Conservation (phyloP, 1,140 invertebrate species). For the Aphaenogaster floridana region DNA sequence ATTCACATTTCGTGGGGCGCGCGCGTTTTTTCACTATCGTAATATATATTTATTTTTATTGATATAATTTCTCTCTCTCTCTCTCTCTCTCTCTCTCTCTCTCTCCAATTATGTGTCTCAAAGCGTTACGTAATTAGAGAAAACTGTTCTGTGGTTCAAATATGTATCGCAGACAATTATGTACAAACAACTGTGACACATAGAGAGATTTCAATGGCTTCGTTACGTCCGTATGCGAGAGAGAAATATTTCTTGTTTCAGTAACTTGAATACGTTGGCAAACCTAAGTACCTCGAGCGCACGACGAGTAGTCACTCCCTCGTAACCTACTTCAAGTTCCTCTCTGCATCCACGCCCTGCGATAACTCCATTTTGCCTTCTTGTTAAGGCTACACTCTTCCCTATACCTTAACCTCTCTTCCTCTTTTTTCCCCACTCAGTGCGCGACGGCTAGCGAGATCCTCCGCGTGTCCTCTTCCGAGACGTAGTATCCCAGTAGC, state of each 20-base stretch:
- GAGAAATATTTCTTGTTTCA: constrained; percentile 58
- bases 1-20: not conserved
- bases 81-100: not conserved
- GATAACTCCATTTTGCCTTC: constrained; percentile 40
- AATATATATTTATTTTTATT: not conserved
- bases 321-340: constrained; percentile 47
- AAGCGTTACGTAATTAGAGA: constrained; percentile 3
- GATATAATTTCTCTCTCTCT: not conserved
- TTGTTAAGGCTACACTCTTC: constrained; percentile 38
- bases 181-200: not conserved
- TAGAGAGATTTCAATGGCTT: constrained; percentile 42
- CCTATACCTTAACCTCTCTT: constrained; percentile 7
- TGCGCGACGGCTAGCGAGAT: constrained; percentile 9
- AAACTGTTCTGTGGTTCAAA: not conserved
- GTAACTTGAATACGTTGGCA: constrained; percentile 40
- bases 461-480: constrained; percentile 40
- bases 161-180: not conserved
- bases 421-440: constrained; percentile 7
- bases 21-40: too few relatives aligned
- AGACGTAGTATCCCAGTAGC: constrained; percentile 22
- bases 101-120: not conserved
- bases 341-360: constrained; percentile 43
- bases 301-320: constrained; percentile 49
- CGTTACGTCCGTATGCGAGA: constrained; percentile 27
- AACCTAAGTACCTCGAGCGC: constrained; percentile 45